phyloP scores from a whole-genome alignment of 35 echinoderm and acorn worm genomes.

The Apostichopus parvimensis region DNA sequence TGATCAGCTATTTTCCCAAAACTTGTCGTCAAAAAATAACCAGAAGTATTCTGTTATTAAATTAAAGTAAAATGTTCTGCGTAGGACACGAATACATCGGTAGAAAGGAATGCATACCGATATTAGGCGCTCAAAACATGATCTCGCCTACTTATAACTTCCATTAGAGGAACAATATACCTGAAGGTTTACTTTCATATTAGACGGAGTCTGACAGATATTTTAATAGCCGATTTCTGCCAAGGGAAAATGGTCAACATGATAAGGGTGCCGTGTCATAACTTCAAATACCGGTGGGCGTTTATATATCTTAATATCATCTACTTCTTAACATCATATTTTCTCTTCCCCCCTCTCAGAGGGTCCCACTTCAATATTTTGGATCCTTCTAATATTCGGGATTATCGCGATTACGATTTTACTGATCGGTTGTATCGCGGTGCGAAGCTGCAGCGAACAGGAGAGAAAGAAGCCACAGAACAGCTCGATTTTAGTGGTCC shows the following conservation, averaged over 20 bases:
- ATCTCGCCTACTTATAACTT: no score
- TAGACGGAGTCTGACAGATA: no score
- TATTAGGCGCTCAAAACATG: no score
- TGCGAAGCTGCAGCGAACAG: conserved; percentile 21
- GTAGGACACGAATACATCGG: no score
- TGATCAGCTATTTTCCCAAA: no score
- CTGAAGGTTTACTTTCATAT: no score
- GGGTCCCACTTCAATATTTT: conserved; percentile 24
- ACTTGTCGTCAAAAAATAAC: no score
- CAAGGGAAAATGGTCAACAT: background rate
- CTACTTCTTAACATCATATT: background rate
- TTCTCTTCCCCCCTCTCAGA: conserved; percentile 19
- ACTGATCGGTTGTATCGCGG: conserved; percentile 46
- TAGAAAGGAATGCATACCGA: no score
- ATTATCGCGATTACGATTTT: conserved; percentile 21
- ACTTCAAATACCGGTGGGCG: background rate
- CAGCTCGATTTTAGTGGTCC: background rate
- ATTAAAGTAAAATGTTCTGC: no score
- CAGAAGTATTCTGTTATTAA: no score
- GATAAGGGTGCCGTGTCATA: background rate
- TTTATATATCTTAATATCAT: background rate
- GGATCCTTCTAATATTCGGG: conserved; percentile 33
- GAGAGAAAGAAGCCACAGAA: background rate
- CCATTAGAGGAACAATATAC: no score
- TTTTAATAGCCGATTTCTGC: background rate